Conservation (phyloP, 2,113 vertebrate species). For the Mastomys natalensis region DNA sequence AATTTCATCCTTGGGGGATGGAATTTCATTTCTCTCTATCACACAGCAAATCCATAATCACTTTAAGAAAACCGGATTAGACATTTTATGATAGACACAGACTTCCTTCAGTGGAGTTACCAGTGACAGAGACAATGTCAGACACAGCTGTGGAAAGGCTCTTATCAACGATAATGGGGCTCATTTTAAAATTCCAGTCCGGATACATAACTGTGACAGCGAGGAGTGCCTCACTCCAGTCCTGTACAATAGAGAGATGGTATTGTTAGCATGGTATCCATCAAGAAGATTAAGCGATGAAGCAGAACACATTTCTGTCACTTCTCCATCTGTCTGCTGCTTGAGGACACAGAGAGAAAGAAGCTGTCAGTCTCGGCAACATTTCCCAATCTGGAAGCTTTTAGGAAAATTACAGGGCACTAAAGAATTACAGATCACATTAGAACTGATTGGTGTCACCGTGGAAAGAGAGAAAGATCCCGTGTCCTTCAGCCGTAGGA, state of each 20-base stretch:
- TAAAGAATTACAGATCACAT: constrained; percentile 83
- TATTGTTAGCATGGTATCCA: constrained; percentile 70
- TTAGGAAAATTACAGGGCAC: constrained; percentile 87
- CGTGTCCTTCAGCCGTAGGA: constrained; percentile 47
- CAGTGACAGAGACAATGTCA: constrained; percentile 52
- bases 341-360: constrained; percentile 68
- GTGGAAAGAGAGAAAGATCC: constrained; percentile 76
- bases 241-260: constrained; percentile 67
- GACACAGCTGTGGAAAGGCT: constrained; percentile 63
- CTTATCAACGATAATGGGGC: constrained; percentile 53
- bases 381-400: constrained; percentile 84
- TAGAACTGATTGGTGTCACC: constrained; percentile 81
- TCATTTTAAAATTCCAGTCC: constrained; percentile 68
- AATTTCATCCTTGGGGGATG: constrained; percentile 31
- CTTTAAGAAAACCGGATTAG: constrained; percentile 64
- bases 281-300: constrained; percentile 81
- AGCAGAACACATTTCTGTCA: constrained; percentile 77
- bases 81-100: constrained; percentile 45
- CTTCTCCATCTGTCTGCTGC: constrained; percentile 76
- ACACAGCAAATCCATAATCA: constrained; percentile 35
- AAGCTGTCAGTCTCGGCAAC: constrained; percentile 71
- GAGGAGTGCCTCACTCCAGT: constrained; percentile 57
- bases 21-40: constrained; percentile 34
- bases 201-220: constrained; percentile 68
- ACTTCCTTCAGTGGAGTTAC: constrained; percentile 5